Base-by-base conservation (phyloP, 1,140 invertebrate species). In the Eupristina koningsbergeri region DNA sequence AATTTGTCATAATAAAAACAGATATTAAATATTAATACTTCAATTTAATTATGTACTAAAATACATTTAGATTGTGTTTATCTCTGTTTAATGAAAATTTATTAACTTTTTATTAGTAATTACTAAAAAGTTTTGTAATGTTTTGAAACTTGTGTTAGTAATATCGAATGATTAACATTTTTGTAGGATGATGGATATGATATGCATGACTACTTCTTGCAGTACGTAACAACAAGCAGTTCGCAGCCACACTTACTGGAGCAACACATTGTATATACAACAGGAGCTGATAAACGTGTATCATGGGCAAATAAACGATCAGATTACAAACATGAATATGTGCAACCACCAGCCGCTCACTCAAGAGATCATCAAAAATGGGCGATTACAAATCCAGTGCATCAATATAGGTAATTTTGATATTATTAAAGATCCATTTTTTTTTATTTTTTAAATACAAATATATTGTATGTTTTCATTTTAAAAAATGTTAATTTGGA, bases 311-410 rank as follows among this genome's bases (percentile, higher is more conserved):
- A 89, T 61, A 93, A 93, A 85, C 91, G 93, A 73, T 87, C 93
- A 8, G 91, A 93, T 13, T 93, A 92, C 80, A 93, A 93, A 53
- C 93, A 93, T 83, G 94, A 94, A 45, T 94, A 94, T 86, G 92
- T 94, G 47, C 94, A 95, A 88, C 95, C 94, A 73, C 95, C 94
- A 53, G 94, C 93, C 69, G 95, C 94, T 39, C 95, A 95, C 87
- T 93, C 94, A 17, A 93, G 92, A 86, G 92, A 93, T 34, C 91
- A 92, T 81, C 91, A 93, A 63, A 94, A 94, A 86, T 93, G 93
- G 87, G 92, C 93, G 36, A 93, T 94, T 80, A 90, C 93, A 19
- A 94, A 94, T 85, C 92, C 93, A 58, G 91, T 93, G 71, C 93
- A 94, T 87, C 94, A 94, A 86, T 94, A 94, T 85, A 94, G 94